phyloP scores from a whole-genome alignment of 2,797 vertebrate genomes.

The Steatocranus sp. region DNA sequence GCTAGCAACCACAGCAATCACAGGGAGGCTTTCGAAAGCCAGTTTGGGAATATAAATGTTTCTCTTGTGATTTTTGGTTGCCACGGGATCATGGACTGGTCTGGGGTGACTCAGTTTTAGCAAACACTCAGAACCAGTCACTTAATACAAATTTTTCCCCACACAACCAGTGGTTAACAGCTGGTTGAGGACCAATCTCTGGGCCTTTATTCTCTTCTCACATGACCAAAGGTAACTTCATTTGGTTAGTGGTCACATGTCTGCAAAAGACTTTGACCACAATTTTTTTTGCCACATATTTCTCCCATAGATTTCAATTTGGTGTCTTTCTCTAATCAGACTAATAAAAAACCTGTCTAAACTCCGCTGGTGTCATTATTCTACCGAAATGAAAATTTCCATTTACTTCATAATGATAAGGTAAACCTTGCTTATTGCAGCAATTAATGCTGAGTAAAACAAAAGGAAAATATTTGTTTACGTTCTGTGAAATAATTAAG shows the following conservation, averaged over 20 bases:
- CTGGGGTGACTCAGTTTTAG: background rate
- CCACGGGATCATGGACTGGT: rapidly evolving
- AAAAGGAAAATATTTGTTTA: background rate
- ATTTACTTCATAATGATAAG: background rate
- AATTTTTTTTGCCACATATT: background rate
- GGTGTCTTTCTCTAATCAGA: background rate
- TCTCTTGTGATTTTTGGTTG: background rate
- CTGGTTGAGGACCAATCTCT: rapidly evolving
- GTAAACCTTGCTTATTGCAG: background rate
- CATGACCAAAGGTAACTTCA: background rate
- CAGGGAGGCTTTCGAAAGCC: background rate
- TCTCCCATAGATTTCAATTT: background rate
- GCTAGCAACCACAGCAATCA: background rate
- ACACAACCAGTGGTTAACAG: rapidly evolving
- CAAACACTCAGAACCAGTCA: background rate
- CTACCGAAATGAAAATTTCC: background rate
- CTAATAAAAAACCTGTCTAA: background rate
- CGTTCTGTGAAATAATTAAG: background rate
- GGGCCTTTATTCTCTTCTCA: background rate
- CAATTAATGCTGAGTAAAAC: background rate
- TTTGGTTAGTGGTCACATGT: background rate
- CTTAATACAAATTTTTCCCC: rapidly evolving
- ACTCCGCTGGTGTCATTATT: background rate
- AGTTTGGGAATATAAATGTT: background rate
- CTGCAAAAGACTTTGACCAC: background rate